Conservation (phyloP, 2,888 invertebrate species). For the Eilema caniola region DNA sequence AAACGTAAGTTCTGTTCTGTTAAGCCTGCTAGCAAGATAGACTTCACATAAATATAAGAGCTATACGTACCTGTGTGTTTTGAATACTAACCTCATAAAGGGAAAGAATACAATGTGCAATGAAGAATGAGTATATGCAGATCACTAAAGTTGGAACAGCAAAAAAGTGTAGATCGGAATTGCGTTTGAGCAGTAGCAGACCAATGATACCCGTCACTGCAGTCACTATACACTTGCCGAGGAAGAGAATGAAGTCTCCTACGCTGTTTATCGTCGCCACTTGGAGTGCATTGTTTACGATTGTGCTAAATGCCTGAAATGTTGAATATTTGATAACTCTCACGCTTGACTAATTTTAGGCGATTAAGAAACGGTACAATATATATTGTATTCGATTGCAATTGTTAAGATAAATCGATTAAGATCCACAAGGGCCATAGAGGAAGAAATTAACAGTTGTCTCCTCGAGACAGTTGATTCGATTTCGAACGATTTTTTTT, state of each 20-base stretch:
- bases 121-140: conserved; percentile 95
- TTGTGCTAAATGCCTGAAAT: conserved; percentile 93
- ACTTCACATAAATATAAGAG: too few species aligned
- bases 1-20: not conserved
- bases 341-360: too few species aligned
- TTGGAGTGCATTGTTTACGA: conserved; percentile 94
- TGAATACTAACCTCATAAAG: conserved; percentile 93
- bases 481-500: too few species aligned
- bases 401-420: too few species aligned
- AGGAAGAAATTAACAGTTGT: too few species aligned
- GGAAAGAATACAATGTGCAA: conserved; percentile 97
- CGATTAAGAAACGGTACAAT: too few species aligned
- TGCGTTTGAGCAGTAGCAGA: conserved; percentile 91
- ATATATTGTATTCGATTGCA: too few species aligned
- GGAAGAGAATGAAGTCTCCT: conserved; percentile 96
- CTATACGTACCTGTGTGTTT: not conserved
- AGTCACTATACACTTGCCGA: conserved; percentile 93
- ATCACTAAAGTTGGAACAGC: conserved; percentile 95
- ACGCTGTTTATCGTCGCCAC: conserved; percentile 97
- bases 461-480: too few species aligned
- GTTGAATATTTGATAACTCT: not conserved
- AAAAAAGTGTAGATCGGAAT: conserved; percentile 92
- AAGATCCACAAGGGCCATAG: too few species aligned
- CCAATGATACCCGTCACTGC: conserved; percentile 93
- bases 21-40: not conserved